A percentile compares a stretch with the other conserved stretches of the same genome.
These are phyloP conservation scores for Perdix hodgsoniae DNA, from an alignment of 2,797 vertebrate species.

Conservation along the genomic window DNA sequence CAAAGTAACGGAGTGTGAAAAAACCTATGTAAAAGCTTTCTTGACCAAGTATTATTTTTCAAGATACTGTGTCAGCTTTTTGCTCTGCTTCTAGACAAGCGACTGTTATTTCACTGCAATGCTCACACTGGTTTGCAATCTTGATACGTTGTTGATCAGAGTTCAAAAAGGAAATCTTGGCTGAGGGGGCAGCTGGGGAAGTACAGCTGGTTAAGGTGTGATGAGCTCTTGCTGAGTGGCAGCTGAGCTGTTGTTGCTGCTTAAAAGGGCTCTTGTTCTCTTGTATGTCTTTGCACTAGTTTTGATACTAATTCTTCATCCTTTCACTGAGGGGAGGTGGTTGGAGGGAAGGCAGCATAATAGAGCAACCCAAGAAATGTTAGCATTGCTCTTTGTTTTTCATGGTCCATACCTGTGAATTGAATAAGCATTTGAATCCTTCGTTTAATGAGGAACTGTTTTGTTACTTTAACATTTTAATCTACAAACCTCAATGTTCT, in stretches of 20 bases:
- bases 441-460: not conserved
- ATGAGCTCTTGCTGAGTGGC: rapidly evolving
- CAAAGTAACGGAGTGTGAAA: not conserved
- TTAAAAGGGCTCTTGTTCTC: not conserved
- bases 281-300: not conserved
- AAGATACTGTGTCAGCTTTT: not conserved
- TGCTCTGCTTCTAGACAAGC: not conserved
- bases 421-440: not conserved
- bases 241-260: not conserved
- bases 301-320: not conserved
- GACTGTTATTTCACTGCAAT: not conserved
- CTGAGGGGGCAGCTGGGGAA: not conserved
- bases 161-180: not conserved
- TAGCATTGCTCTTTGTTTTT: not conserved
- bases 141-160: not conserved
- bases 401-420: not conserved
- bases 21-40: not conserved
- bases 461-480: not conserved
- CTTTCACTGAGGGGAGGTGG: not conserved
- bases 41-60: not conserved
- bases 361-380: not conserved
- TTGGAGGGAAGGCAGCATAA: too few species aligned
- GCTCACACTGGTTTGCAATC: not conserved
- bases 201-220: not conserved
- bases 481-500: not conserved